Conservation (phyloP, 1,140 invertebrate species). For the Saccostrea cuccullata region DNA sequence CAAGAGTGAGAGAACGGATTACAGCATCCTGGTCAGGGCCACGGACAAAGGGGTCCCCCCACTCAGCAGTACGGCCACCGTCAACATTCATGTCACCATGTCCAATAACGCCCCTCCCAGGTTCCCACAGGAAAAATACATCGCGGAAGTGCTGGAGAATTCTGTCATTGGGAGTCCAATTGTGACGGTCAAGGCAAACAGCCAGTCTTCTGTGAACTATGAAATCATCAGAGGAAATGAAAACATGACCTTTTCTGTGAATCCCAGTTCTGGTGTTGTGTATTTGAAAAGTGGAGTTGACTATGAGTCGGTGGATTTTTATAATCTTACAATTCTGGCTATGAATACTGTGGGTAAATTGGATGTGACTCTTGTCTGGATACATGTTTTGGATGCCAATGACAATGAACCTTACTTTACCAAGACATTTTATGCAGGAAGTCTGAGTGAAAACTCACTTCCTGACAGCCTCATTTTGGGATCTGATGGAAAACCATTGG, state of each 20-base stretch:
- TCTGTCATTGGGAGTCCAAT: constrained; percentile 88
- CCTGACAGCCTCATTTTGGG: constrained; percentile 86
- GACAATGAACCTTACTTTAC: constrained; percentile 91
- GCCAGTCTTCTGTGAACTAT: constrained; percentile 76
- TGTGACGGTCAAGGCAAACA: constrained; percentile 86
- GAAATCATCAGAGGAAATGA: constrained; percentile 76
- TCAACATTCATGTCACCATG: constrained; percentile 92
- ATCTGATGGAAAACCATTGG: constrained; percentile 82
- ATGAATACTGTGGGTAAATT: constrained; percentile 88
- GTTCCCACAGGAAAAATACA: constrained; percentile 82
- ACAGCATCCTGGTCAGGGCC: constrained; percentile 90
- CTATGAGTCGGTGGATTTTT: constrained; percentile 84
- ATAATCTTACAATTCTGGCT: constrained; percentile 90
- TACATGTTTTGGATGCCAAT: constrained; percentile 82
- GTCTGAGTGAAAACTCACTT: constrained; percentile 86
- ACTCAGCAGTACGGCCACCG: constrained; percentile 87
- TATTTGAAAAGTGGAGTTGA: constrained; percentile 73
- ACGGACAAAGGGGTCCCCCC: constrained; percentile 88
- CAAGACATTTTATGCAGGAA: constrained; percentile 84
- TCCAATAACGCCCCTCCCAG: constrained; percentile 92
- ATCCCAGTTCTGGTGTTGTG: constrained; percentile 79
- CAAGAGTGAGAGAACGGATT: constrained; percentile 89
- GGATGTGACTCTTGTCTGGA: constrained; percentile 71
- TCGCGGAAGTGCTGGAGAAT: constrained; percentile 91
- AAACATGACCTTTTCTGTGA: constrained; percentile 74